These are phyloP conservation scores for Tiliqua scincoides DNA, from an alignment of 2,113 vertebrate genomes.

Conservation along the genomic window DNA sequence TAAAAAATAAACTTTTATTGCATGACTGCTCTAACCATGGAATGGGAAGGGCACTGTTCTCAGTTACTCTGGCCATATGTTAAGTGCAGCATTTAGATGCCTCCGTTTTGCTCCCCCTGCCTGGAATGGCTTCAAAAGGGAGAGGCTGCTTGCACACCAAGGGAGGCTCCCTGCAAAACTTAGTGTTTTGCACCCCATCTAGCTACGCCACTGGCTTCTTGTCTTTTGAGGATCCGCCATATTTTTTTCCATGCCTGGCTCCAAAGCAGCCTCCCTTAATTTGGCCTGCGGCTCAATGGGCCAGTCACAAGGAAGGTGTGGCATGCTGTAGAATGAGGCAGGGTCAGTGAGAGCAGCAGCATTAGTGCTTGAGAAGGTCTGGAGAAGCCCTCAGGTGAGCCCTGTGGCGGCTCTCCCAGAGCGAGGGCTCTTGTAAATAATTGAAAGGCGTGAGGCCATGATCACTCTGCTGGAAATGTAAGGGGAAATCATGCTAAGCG, in stretches of 20 bases:
- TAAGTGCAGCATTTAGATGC: neutral
- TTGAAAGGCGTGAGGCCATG: conserved; percentile 14
- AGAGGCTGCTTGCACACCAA: no score
- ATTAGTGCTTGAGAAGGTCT: neutral
- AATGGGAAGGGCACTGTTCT: neutral
- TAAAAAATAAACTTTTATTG: neutral
- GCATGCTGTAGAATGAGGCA: neutral
- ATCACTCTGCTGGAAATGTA: conserved; percentile 46
- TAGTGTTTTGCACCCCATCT: no score
- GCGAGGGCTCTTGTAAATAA: conserved; percentile 8
- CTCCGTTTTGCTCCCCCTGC: no score
- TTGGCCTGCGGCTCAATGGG: neutral
- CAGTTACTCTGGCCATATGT: neutral
- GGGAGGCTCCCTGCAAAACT: no score
- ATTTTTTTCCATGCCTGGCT: neutral
- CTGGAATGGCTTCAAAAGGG: no score
- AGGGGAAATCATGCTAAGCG: conserved; percentile 37
- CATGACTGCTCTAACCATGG: neutral
- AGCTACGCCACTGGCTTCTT: neutral
- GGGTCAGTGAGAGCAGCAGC: neutral
- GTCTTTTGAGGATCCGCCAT: neutral
- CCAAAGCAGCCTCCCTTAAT: neutral
- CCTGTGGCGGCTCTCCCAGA: conserved; percentile 34
- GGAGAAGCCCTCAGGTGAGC: conserved; percentile 23
- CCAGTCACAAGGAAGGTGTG: neutral